Evolutionary conservation across 2,113 vertebrate genomes (phyloP).

Genomic region (Myrmecobius fasciatus): DNA sequence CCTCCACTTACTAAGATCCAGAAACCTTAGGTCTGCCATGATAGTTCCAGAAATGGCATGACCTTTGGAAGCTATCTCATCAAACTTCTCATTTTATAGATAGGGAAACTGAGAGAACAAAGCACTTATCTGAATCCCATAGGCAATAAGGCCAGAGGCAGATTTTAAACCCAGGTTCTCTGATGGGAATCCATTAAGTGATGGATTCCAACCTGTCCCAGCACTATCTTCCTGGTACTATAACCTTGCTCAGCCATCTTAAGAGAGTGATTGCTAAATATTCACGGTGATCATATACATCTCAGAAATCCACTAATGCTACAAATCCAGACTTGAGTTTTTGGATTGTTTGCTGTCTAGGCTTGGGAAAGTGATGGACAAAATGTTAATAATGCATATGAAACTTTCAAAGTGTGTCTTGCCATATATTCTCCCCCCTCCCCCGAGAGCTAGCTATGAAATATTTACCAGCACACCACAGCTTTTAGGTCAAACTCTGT

Average conservation of each 20-base stretch:
- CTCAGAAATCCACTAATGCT: too few species aligned
- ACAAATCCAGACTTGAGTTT: background rate
- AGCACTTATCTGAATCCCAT: background rate
- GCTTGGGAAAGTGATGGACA: background rate
- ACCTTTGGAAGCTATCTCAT: background rate
- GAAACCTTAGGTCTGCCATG: background rate
- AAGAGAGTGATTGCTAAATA: background rate
- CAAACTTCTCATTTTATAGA: background rate
- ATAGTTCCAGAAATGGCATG: background rate
- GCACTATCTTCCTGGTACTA: background rate
- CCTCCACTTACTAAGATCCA: background rate
- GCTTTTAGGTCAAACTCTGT: background rate
- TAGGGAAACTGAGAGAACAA: background rate
- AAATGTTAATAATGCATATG: too few species aligned
- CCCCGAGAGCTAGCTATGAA: too few species aligned
- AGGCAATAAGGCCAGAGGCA: background rate
- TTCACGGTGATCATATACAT: background rate
- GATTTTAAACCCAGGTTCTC: background rate
- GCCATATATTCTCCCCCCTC: background rate
- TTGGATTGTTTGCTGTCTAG: background rate
- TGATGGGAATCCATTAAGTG: background rate
- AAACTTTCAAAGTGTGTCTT: background rate
- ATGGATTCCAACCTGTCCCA: background rate
- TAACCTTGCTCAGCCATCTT: background rate
- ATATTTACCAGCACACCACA: background rate